A percentile compares a stretch with the other conserved stretches of the same genome.
phyloP scores from a whole-genome alignment of 2,113 vertebrate species.

The Zootoca vivipara region DNA sequence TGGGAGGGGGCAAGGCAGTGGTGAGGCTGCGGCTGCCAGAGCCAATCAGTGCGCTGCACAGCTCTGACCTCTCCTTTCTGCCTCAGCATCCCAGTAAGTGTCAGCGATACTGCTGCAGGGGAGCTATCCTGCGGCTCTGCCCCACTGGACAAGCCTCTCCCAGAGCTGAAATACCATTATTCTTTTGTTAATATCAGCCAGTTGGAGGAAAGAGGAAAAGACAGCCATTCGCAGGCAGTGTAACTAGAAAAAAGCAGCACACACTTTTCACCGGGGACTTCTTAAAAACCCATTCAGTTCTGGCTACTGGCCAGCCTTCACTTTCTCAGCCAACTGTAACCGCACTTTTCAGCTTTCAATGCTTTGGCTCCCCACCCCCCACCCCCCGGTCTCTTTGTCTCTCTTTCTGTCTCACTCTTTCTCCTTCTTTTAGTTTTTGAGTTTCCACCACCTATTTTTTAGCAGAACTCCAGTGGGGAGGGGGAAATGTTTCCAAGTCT shows the following conservation, averaged over 20 bases:
- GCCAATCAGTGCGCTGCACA: background rate
- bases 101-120: background rate
- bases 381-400: too few species aligned
- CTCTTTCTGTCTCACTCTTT: too few species aligned
- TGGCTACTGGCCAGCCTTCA: background rate
- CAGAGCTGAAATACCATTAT: background rate
- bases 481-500: background rate
- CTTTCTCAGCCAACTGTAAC: background rate
- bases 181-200: background rate
- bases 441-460: background rate
- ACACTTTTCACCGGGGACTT: background rate
- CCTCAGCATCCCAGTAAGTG: background rate
- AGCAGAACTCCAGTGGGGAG: background rate
- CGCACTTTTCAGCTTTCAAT: background rate
- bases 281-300: background rate
- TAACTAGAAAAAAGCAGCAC: background rate
- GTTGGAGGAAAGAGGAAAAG: background rate
- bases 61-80: background rate
- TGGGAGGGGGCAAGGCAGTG: too few species aligned
- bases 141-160: too few species aligned
- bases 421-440: background rate
- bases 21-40: background rate
- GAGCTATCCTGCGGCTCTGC: background rate
- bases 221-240: rapidly evolving
- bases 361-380: background rate